Evolutionary conservation across 1,140 invertebrate genomes (phyloP), one percentile per base, ranked within the genome.

Genomic region (Rhagoletis pomonella): DNA sequence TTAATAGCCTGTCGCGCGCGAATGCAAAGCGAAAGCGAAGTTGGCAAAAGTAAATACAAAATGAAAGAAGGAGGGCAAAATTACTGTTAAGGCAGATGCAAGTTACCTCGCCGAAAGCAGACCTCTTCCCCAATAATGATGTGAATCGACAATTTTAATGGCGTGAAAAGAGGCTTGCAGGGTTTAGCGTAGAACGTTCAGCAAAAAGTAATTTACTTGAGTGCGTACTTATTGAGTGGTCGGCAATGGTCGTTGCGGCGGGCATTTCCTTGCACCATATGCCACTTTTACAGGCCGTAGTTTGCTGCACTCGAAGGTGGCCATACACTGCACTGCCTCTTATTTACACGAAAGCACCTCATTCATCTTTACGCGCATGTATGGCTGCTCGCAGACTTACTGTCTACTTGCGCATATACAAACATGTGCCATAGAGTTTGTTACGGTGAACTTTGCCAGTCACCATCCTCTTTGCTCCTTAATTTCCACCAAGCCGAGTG

Each of bases 201-300:
- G n/a, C 47, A 29, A 6, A 81, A 81, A 81, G 73, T 81, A 44
- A 58, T 81, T 81, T 81, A 81, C 73, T 55, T 81, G 73, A 81
- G 73, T 81, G 73, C 47, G 73, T 47, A 17, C 29, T 29, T 29
- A 29, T 47, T 73, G 17, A 4, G 67, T 9, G 39, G 7, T 44
- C 67, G 6, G 67, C 67, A 17, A 47, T 47, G 44, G n/a, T 55
- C 50, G 39, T 4, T 81, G 17, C 14, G 55, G 42, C 44, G 17
- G 9, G 5, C 65, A 67, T 77, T 77, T 77, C 69, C 69, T n/a
- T 77, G 47, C 73, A 81, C 47, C 44, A 81, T 81, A 81, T 19
- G 73, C 73, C 55, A 17, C 17, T n/a, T 62, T 62, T 14, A 14
- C 50, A 5, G 60, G 4, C 60, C 29, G 29, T 29, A 29, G 1